phyloP scores from a whole-genome alignment of 2,888 invertebrate species.

The Tachina grossa region DNA sequence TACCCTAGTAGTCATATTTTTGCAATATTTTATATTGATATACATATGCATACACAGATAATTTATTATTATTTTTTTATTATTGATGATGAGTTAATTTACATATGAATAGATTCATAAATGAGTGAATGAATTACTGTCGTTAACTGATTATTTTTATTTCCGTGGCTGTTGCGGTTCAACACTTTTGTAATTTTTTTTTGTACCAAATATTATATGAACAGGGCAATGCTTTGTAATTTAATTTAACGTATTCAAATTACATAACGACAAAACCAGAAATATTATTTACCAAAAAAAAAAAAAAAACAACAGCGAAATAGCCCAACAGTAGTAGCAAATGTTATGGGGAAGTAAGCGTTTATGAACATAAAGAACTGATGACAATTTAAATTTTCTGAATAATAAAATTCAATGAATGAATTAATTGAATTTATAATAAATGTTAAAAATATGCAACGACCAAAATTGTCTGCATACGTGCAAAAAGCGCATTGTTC shows the following conservation, averaged over 20 bases:
- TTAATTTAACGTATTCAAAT: constrained; percentile 48
- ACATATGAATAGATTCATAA: constrained; percentile 67
- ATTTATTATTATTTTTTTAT: no score
- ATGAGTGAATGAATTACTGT: constrained; percentile 60
- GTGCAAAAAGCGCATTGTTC: constrained; percentile 17
- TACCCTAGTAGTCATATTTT: no score
- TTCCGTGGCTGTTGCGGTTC: constrained; percentile 66
- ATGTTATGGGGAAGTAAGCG: constrained; percentile 68
- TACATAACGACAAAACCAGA: constrained; percentile 39
- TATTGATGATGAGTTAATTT: constrained; percentile 61
- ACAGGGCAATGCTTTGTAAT: constrained; percentile 14
- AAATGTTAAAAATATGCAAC: constrained; percentile 59
- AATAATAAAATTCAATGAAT: constrained; percentile 70
- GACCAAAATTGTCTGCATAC: neutral
- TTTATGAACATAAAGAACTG: constrained; percentile 69
- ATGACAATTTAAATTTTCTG: constrained; percentile 70
- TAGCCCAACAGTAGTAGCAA: constrained; percentile 50
- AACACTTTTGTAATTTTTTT: constrained; percentile 50
- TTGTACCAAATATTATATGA: constrained; percentile 30
- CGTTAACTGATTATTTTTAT: constrained; percentile 66
- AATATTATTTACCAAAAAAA: constrained; percentile 23
- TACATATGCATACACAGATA: no score
- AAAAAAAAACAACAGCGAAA: constrained; percentile 16
- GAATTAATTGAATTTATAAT: constrained; percentile 68
- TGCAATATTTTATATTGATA: no score